These are phyloP conservation scores for Sympetrum striolatum DNA, from an alignment of 2,888 invertebrate species.

Conservation along the genomic window DNA sequence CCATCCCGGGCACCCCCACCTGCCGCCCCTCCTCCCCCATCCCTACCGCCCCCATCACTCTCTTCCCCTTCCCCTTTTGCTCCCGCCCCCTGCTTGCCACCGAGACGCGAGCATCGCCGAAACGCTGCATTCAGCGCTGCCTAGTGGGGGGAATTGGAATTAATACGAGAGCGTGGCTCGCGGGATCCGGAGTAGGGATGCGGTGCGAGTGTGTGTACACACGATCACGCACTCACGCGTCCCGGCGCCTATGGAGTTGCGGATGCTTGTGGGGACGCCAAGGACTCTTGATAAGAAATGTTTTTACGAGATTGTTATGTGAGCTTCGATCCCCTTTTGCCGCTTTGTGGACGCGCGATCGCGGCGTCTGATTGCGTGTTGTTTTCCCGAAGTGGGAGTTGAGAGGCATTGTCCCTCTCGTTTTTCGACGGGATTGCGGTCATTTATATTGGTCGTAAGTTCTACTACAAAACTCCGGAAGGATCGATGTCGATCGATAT, in stretches of 20 bases:
- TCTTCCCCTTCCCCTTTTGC: conserved; percentile 53
- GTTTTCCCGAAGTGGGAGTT: too few relatives aligned
- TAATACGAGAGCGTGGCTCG: conserved; percentile 38
- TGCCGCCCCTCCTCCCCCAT: conserved; percentile 48
- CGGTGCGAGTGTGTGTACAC: background rate
- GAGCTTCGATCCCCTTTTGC: background rate
- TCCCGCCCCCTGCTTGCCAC: conserved; percentile 39
- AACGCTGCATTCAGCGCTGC: conserved; percentile 41
- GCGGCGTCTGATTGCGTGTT: too few relatives aligned
- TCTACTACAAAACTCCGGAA: too few relatives aligned
- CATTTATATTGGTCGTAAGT: too few relatives aligned
- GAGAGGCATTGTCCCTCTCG: too few relatives aligned
- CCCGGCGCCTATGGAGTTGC: background rate
- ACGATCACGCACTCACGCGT: background rate
- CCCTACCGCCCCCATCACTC: conserved; percentile 46
- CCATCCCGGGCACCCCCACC: conserved; percentile 37
- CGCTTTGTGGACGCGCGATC: too few relatives aligned
- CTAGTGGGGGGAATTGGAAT: conserved; percentile 48
- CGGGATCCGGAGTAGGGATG: background rate
- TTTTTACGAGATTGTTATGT: background rate
- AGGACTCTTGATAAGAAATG: background rate
- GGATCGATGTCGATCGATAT: too few relatives aligned
- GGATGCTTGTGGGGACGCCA: background rate
- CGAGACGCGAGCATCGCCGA: conserved; percentile 40
- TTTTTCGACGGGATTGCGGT: too few relatives aligned